phyloP scores from a whole-genome alignment of 2,113 vertebrate genomes.

The Callospermophilus lateralis region DNA sequence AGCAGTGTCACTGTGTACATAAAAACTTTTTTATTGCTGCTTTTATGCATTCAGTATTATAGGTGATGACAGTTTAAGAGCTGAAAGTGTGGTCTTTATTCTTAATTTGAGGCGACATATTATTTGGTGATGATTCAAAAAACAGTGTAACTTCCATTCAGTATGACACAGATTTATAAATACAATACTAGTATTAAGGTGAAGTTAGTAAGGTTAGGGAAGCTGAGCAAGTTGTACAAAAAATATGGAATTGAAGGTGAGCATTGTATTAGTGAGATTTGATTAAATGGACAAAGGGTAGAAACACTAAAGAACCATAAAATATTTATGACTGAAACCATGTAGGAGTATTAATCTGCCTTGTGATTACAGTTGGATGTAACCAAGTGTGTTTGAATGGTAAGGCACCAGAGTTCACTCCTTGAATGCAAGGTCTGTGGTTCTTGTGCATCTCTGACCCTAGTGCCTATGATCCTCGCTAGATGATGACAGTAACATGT shows the following conservation, averaged over 20 bases:
- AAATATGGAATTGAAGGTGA: neutral
- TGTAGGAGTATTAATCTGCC: neutral
- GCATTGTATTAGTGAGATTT: neutral
- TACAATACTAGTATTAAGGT: neutral
- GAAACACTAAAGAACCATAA: neutral
- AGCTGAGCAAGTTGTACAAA: neutral
- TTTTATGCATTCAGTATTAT: neutral
- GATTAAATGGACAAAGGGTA: neutral
- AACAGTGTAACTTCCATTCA: neutral
- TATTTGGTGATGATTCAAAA: neutral
- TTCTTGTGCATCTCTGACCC: neutral
- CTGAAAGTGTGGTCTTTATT: conserved; percentile 13
- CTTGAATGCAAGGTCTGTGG: neutral
- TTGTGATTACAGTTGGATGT: neutral
- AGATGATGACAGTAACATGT: neutral
- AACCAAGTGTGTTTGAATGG: neutral
- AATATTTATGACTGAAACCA: neutral
- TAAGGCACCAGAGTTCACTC: neutral
- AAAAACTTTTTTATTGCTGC: neutral
- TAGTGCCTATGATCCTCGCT: neutral
- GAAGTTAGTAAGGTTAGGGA: neutral
- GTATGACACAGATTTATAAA: neutral
- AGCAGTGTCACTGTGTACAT: neutral
- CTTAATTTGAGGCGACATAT: conserved; percentile 9
- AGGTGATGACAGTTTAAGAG: neutral